A percentile compares a stretch with the other conserved stretches of the same genome.
phyloP scores from a whole-genome alignment of 2,797 vertebrate genomes.

The Melanotaenia nigrans region DNA sequence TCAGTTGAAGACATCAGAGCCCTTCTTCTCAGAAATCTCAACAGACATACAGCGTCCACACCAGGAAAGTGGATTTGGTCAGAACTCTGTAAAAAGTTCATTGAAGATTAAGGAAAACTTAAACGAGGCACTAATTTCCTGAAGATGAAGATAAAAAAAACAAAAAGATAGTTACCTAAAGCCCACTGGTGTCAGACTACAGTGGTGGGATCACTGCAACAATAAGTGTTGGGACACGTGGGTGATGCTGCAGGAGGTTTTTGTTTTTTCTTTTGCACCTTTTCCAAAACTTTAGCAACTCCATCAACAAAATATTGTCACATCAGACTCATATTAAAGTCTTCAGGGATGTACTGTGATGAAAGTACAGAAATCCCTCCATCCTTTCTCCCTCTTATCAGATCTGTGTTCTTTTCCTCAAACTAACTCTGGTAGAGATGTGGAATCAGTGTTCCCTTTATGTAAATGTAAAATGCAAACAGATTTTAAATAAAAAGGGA shows the following conservation, averaged over 20 bases:
- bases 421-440: constrained; percentile 8
- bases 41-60: no score
- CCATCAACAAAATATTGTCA: not conserved
- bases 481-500: constrained; percentile 16
- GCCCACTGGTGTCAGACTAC: not conserved
- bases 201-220: not conserved
- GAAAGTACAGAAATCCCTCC: constrained; percentile 8
- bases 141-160: no score
- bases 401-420: not conserved
- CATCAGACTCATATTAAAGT: not conserved
- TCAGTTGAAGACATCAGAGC: no score
- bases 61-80: no score
- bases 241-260: not conserved
- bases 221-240: not conserved
- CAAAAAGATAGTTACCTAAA: no score
- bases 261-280: not conserved
- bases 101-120: no score
- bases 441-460: constrained; percentile 11
- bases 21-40: no score
- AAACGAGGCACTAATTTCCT: no score
- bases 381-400: not conserved
- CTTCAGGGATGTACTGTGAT: constrained; percentile 9
- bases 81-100: no score
- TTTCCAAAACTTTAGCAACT: not conserved
- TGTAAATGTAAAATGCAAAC: constrained; percentile 13